Evolutionary conservation across 1,140 invertebrate genomes (phyloP), one percentile per base, ranked within the genome.

Genomic region (Eubasilissa regina): DNA sequence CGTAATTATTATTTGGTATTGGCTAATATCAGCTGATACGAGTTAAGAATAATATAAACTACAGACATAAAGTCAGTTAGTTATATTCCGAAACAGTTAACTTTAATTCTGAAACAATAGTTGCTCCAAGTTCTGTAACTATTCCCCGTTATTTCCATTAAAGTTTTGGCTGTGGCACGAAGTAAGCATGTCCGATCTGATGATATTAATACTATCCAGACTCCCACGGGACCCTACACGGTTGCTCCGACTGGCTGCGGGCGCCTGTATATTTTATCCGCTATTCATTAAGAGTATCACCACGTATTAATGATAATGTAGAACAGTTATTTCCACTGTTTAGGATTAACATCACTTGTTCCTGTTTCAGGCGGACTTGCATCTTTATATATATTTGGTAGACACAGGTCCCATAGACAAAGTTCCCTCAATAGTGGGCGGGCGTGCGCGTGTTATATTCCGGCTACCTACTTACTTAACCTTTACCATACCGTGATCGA

Each of bases 191-290:
- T 43, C 35, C 43, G 51, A 35, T 80, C 60, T 66, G 58, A 80
- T 76, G 35, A 64, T 75, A 62, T 76, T 77, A 80, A 80, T 75
- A 72, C 55, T 51, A 15, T 15, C 64, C 79, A 80, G 79, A 80
- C 79, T 80, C 78, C 53, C 78, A 6, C 9, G 48, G 73, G 78
- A 80, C 8, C 21, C 35, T 17, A 15, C 25, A 35, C 25, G 25
- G 19, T 56, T 35, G 21, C 43, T 55, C 44, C 45, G 45, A 35
- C 60, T 66, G 56, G 70, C 77, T 64, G 25, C 55, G 77, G 56
- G 66, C 77, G 55, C 35, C 55, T 58, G 17, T 19, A 35, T 35
- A 35, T 35, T 35, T 35, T 35, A 35, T 35, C 25, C 25, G 25
- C 25, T 35, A 35, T 35, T 35, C 25, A 35, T 35, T 35, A 35